phyloP scores from a whole-genome alignment of 2,113 vertebrate genomes.

The Nanorana parkeri region DNA sequence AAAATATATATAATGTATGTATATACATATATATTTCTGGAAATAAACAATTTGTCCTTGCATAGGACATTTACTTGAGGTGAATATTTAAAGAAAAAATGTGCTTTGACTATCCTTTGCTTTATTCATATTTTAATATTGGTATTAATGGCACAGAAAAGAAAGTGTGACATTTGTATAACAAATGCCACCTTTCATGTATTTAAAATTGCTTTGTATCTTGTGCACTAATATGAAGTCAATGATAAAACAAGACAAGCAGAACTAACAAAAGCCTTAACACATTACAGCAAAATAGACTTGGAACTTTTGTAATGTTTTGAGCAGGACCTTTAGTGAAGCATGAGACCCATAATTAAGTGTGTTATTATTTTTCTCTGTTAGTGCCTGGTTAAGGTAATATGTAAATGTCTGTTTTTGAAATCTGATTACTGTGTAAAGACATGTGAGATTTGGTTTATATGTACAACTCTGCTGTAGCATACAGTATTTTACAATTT shows the following conservation, averaged over 20 bases:
- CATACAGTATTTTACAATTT: no score
- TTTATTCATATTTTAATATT: not conserved
- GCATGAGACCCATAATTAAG: conserved; percentile 25
- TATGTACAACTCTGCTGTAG: no score
- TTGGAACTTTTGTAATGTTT: not conserved
- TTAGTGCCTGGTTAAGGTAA: not conserved
- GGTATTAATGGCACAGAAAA: not conserved
- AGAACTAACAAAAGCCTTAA: conserved; percentile 23
- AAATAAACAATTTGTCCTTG: no score
- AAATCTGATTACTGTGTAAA: no score
- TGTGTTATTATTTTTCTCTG: conserved; percentile 31
- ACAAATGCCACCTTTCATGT: conserved; percentile 10
- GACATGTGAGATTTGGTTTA: no score
- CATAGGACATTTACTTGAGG: no score
- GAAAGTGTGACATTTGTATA: not conserved
- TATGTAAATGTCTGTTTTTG: no score
- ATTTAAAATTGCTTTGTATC: conserved; percentile 1
- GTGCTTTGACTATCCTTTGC: no score
- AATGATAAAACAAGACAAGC: conserved; percentile 30
- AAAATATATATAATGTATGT: no score
- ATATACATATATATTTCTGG: no score
- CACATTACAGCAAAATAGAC: conserved; percentile 2
- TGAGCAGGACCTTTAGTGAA: conserved; percentile 20
- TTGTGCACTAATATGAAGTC: conserved; percentile 11
- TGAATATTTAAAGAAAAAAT: no score